Evolutionary conservation across 2,797 vertebrate species (phyloP), one percentile per base, ranked within the genome.

Genomic region (Myripristis jacobus): DNA sequence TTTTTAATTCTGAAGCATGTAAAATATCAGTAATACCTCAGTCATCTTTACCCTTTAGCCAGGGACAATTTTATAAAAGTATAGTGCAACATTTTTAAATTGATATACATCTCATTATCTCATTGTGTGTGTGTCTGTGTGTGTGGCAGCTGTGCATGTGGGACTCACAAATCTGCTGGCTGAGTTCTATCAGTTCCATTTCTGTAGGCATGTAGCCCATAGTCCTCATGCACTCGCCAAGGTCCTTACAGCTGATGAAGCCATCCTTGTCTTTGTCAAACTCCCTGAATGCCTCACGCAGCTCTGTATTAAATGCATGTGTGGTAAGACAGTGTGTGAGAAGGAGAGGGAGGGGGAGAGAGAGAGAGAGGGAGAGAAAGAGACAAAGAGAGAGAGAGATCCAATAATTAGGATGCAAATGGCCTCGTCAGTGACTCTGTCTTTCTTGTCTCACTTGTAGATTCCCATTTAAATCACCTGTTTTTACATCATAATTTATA

Each of bases 181-280:
- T 99, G 21, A 99, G 92, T 73, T 99, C 98, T 3, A 99, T 98
- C 34, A 99, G 93, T 88, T 99, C 98, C 98, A 99, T 99, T 91
- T 99, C 98, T 0, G 98, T 99, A 25, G 97, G 97, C 97, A 98
- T 99, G 93, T 98, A 99, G 55, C 97, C 98, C 98, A 99, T 99
- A 18, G 98, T 99, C 29, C 98, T 95, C 98, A 99, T 99, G 90
- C 98, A 99, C 91, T 98, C 97, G 8, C 98, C 98, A 89, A 99
- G 92, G 87, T 99, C 97, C 83, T 97, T 96, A 87, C 97, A 99
- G 92, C 96, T 97, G 75, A 99, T 98, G 73, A 97, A 98, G n/a
- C 98, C 97, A 8, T 99, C 97, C 72, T 96, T 96, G 91, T 99
- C 97, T 89, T 98, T 98, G 90, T 98, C 98, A 47, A 99, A 99